Base-by-base conservation (phyloP, 2,888 invertebrate genomes). In the Hedya salicella region DNA sequence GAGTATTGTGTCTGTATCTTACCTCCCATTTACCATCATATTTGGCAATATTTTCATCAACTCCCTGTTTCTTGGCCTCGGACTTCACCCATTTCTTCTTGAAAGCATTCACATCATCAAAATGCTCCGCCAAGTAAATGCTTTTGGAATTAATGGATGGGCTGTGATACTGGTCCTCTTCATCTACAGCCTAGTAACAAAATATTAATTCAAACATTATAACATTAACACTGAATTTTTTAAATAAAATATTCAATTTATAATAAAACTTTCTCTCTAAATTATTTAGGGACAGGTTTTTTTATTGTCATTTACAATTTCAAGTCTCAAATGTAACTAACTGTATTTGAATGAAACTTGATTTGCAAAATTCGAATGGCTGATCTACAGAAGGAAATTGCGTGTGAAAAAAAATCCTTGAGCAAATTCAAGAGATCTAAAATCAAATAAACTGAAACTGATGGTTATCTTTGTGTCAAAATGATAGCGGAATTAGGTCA, bases 1-100 rank as follows among this genome's bases (percentile, higher is more conserved):
- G n/a, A n/a, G n/a, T n/a, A 25, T 25, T 4, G 6, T 25, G 25
- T 25, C n/a, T 6, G 25, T 36, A 9, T 65, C 78, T 80, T 70
- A 92, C 93, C 81, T 90, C 89, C 95, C 95, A 95, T 73, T 93
- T 92, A 79, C 98, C 99, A 90, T 99, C 98, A 88, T 99, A 99
- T 91, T 98, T 98, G 11, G 98, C 96, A 68, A 98, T 96, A 60
- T 96, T 95, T 69, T 98, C 98, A 73, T 98, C 97, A 0, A 92
- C 95, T 59, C 94, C 95, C 72, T 98, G 97, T 85, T 99, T 99
- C 84, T 97, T 98, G 0, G 99, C 97, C 81, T 96, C 94, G 0
- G 99, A 99, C 72, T 95, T 93, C 0, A 97, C 91, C 99, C 99
- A 99, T 56, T 93, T 94, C 76, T 95, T 95, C 54, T 95, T 94